Evolutionary conservation across 2,113 vertebrate genomes (phyloP).

Genomic region (Spea multiplicata): DNA sequence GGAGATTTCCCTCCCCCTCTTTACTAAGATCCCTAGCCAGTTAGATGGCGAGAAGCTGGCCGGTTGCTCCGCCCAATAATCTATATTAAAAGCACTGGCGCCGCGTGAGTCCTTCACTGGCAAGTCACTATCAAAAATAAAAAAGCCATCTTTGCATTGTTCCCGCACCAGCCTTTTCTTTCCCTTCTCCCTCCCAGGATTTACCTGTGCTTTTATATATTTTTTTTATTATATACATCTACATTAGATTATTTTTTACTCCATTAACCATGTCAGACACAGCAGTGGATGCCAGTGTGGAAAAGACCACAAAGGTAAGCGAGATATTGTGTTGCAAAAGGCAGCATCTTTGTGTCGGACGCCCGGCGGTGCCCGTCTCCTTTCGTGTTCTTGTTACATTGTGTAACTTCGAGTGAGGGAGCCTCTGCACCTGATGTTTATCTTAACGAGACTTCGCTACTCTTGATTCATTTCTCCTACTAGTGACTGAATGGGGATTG

Average conservation of each 20-base stretch:
- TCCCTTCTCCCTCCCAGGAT: conserved; percentile 10
- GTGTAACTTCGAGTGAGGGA: background rate
- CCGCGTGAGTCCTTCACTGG: conserved; percentile 48
- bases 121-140: conserved; percentile 42
- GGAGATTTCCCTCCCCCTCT: conserved; percentile 12
- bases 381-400: background rate
- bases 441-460: background rate
- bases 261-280: conserved; percentile 39
- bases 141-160: conserved; percentile 47
- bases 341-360: background rate
- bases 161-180: conserved; percentile 29
- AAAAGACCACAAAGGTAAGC: conserved; percentile 37
- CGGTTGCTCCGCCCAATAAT: conserved; percentile 34
- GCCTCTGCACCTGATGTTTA: conserved; percentile 11
- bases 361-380: background rate
- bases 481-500: background rate
- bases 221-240: conserved; percentile 11
- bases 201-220: conserved; percentile 7
- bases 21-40: conserved; percentile 8
- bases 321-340: background rate
- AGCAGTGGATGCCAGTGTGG: conserved; percentile 39
- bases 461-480: background rate
- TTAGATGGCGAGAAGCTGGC: conserved; percentile 9
- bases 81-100: conserved; percentile 47
- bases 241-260: conserved; percentile 16